Evolutionary conservation across 2,888 invertebrate genomes (phyloP), one percentile per base, ranked within the genome.

Genomic region (Lepidochrysops patricia): DNA sequence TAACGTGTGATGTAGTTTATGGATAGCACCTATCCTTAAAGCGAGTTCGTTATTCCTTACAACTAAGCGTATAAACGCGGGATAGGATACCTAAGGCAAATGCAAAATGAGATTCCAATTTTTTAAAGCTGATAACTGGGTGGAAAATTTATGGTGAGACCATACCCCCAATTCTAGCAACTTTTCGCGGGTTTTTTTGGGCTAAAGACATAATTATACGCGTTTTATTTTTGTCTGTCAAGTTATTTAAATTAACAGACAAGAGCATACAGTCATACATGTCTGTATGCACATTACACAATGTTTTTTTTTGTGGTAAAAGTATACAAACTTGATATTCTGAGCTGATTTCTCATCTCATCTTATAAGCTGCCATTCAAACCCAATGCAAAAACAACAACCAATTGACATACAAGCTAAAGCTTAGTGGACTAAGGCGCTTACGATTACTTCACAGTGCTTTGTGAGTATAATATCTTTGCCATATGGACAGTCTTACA

Each of bases 31-130:
- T 57, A 13, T 43, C 27, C 25, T 37, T 48, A 43, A 48, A 48
- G 48, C 48, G 26, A 48, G 15, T 19, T 27, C 37, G 37, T 57
- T 48, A 19, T 29, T 48, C 13, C 58, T 50, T 58, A 58, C 34
- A 34, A 7, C 58, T 58, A 58, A 58, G 50, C 50, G 50, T 58
- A 26, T n/a, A 15, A 12, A 49, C 48, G 48, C 58, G 27, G 50
- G 58, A 58, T 58, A 26, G 58, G 32, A 26, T 57, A 15, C 37
- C 23, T 50, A 58, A 58, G 58, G 58, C 58, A 58, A 58, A 58
- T 61, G 61, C 58, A 50, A 57, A 43, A 57, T 57, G 57, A 60
- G 48, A 59, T 60, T 61, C 43, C 19, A 50, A 50, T 48, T 60
- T 50, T 56, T 60, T 62, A 61, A 23, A 6, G n/a, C 50, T 6